These are phyloP conservation scores for Pipistrellus pipistrellus DNA, from an alignment of 2,797 vertebrate species.

Conservation along the genomic window DNA sequence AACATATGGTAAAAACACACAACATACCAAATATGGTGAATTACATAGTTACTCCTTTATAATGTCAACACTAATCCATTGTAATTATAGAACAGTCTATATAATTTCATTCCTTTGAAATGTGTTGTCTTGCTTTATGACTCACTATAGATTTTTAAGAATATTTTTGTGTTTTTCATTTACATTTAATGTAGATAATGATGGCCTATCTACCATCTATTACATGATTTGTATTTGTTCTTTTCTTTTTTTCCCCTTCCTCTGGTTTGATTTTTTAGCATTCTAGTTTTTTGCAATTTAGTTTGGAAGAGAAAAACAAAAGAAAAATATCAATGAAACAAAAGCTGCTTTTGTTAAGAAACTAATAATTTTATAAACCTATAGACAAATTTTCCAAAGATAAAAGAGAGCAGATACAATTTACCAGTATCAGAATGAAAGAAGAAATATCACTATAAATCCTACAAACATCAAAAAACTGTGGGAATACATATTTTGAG, in stretches of 20 bases:
- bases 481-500: neutral
- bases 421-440: constrained; percentile 15
- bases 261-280: neutral
- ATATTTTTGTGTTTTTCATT: neutral
- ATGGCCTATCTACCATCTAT: constrained; percentile 1
- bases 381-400: constrained; percentile 3
- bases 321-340: constrained; percentile 10
- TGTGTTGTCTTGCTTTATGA: constrained; percentile 7
- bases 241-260: neutral
- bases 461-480: constrained; percentile 24
- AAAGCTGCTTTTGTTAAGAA: constrained; percentile 20
- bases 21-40: neutral
- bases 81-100: neutral
- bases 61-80: constrained; percentile 6
- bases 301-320: constrained; percentile 43
- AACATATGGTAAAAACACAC: neutral
- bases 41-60: constrained; percentile 2
- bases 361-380: neutral
- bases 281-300: neutral
- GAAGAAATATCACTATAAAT: neutral
- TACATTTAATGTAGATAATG: constrained; percentile 12
- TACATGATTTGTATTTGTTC: neutral
- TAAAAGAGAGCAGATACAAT: constrained; percentile 7
- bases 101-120: constrained; percentile 46
- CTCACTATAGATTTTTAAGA: neutral